Evolutionary conservation across 1,140 invertebrate species (phyloP).

Genomic region (Drosophila pachea): DNA sequence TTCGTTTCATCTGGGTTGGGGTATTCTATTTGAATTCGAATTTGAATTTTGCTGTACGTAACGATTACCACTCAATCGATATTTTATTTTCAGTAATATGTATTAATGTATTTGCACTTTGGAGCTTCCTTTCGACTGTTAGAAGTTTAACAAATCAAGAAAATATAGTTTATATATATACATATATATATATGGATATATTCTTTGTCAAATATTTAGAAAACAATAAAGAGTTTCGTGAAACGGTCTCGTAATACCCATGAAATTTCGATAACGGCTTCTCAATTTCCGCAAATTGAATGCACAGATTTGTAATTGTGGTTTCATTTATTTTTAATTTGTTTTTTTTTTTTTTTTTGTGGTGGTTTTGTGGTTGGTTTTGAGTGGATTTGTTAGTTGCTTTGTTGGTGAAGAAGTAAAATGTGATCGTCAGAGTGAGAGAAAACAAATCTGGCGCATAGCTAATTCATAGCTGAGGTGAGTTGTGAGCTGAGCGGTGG

Average conservation of each 20-base stretch:
- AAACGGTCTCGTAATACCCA: slow-evolving; percentile 52
- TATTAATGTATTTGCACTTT: slow-evolving; percentile 38
- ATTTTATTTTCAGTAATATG: slow-evolving; percentile 55
- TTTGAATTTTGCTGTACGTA: slow-evolving; percentile 47
- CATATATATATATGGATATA: too few relatives aligned
- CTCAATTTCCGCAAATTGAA: slow-evolving; percentile 58
- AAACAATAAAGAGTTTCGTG: slow-evolving; percentile 43
- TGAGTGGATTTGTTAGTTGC: slow-evolving; percentile 25
- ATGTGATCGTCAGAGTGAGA: slow-evolving; percentile 39
- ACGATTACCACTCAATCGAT: slow-evolving; percentile 79
- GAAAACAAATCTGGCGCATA: slow-evolving; percentile 30
- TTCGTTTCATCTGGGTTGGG: slow-evolving; percentile 24
- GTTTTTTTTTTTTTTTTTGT: slow-evolving; percentile 2
- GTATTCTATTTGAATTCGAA: slow-evolving; percentile 32
- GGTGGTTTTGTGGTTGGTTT: slow-evolving; percentile 53
- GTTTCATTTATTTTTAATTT: background rate
- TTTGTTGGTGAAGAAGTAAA: slow-evolving; percentile 35
- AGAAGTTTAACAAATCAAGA: slow-evolving; percentile 29
- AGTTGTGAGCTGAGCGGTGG: slow-evolving; percentile 65
- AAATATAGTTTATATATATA: background rate
- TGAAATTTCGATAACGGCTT: slow-evolving; percentile 79
- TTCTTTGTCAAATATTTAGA: background rate
- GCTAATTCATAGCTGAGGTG: slow-evolving; percentile 51
- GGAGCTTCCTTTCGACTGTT: slow-evolving; percentile 27
- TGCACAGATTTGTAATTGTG: slow-evolving; percentile 46